phyloP scores from a whole-genome alignment of 2,888 invertebrate genomes.

The Chrysodeixis includens region DNA sequence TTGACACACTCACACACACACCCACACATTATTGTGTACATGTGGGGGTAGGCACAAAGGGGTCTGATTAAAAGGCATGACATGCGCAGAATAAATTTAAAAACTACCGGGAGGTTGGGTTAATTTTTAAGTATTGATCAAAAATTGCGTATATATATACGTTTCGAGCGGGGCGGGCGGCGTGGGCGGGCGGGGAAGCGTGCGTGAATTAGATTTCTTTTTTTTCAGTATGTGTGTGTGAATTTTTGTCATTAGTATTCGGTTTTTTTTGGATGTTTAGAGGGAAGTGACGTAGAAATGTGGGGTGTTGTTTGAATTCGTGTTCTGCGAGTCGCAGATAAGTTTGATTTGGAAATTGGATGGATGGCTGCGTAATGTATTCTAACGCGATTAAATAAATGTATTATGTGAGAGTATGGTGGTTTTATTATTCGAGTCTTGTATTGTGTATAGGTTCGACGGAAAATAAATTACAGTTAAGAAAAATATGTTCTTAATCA shows the following conservation, averaged over 20 bases:
- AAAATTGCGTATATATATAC: conserved; percentile 83
- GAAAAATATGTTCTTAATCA: too few species aligned
- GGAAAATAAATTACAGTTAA: too few species aligned
- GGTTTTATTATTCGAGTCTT: neutral
- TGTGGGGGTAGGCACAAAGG: conserved; percentile 80
- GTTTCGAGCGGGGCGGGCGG: conserved; percentile 48
- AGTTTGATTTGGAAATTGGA: conserved; percentile 38
- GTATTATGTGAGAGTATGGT: neutral
- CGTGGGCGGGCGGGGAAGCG: conserved; percentile 56
- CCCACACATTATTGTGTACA: conserved; percentile 58
- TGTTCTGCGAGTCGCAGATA: conserved; percentile 38
- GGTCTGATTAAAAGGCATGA: conserved; percentile 88
- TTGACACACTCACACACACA: conserved; percentile 65
- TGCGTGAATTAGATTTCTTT: conserved; percentile 84
- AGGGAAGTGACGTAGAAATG: conserved; percentile 29
- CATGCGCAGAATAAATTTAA: conserved; percentile 89
- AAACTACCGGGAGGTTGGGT: conserved; percentile 87
- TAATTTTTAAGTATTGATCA: conserved; percentile 90
- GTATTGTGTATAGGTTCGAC: too few species aligned
- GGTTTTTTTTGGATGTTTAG: conserved; percentile 55
- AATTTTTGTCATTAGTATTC: conserved; percentile 82
- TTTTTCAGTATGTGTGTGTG: conserved; percentile 72
- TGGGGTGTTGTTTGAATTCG: conserved; percentile 24
- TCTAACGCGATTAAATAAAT: conserved; percentile 3
- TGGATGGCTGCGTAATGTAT: conserved; percentile 1